A percentile compares a stretch with the other conserved stretches of the same genome.
Conservation (phyloP, 1,140 invertebrate species). For the Drosophila santomea region DNA sequence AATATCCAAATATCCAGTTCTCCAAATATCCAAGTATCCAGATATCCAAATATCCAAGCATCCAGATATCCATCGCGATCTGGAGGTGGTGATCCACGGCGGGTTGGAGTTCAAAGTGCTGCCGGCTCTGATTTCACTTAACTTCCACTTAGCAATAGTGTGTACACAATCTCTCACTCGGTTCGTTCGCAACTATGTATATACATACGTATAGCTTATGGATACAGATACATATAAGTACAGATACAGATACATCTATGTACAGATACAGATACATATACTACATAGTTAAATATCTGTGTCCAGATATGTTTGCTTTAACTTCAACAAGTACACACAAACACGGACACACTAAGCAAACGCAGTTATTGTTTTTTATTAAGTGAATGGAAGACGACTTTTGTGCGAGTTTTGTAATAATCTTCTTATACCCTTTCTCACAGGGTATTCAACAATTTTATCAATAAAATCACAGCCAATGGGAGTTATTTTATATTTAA, state of each 20-base stretch:
- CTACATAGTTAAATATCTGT: constrained; percentile 1
- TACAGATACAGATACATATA: neutral
- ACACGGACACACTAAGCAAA: constrained; percentile 62
- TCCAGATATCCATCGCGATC: too few relatives aligned
- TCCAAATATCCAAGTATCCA: neutral
- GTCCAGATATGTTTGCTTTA: constrained; percentile 45
- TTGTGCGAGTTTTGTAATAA: constrained; percentile 43
- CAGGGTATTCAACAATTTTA: constrained; percentile 1
- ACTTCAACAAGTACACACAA: constrained; percentile 55
- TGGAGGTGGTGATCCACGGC: neutral
- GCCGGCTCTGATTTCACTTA: constrained; percentile 68
- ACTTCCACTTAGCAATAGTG: constrained; percentile 48
- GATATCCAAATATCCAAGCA: neutral
- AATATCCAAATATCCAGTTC: neutral
- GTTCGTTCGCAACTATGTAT: constrained; percentile 10
- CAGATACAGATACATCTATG: neutral
- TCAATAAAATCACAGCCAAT: neutral
- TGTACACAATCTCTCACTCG: constrained; percentile 46
- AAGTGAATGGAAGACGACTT: constrained; percentile 77
- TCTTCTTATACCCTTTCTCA: constrained; percentile 12
- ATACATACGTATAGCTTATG: too few relatives aligned
- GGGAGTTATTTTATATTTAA: neutral
- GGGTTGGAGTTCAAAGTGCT: constrained; percentile 69
- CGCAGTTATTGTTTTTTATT: constrained; percentile 78
- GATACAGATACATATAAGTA: neutral